phyloP scores from a whole-genome alignment of 2,797 vertebrate species.

The Microctenopoma stevenorrisi region DNA sequence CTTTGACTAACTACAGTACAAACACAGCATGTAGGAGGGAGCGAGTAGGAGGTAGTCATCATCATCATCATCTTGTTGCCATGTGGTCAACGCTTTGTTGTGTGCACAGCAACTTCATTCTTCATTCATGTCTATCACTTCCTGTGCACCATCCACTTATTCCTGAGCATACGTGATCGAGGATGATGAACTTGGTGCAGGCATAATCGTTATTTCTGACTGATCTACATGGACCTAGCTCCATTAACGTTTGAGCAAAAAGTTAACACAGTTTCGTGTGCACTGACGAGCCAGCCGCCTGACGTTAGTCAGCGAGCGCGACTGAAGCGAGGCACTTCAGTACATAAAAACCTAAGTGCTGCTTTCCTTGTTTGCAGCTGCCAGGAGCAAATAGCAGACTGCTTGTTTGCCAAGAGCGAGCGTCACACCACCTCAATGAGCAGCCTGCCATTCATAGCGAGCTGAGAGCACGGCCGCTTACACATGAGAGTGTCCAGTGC shows the following conservation, averaged over 20 bases:
- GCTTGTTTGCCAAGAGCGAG: slow-evolving; percentile 28
- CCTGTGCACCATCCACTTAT: not conserved
- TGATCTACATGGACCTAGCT: slow-evolving; percentile 1
- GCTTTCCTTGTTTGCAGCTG: slow-evolving; percentile 33
- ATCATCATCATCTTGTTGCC: not conserved
- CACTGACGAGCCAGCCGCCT: not conserved
- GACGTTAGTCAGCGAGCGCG: not conserved
- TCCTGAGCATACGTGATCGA: not conserved
- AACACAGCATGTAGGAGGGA: not conserved
- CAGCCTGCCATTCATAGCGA: slow-evolving; percentile 22
- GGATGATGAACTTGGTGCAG: not conserved
- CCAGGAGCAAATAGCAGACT: slow-evolving; percentile 43
- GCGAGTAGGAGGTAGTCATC: not conserved
- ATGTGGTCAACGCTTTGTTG: not conserved
- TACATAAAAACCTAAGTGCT: slow-evolving; percentile 36
- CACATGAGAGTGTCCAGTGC: not conserved
- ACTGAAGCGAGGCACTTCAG: slow-evolving; percentile 18
- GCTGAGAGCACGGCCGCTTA: slow-evolving; percentile 8
- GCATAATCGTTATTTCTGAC: not conserved
- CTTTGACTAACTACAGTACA: not conserved
- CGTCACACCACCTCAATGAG: slow-evolving; percentile 9
- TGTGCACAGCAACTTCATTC: not conserved
- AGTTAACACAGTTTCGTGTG: not conserved
- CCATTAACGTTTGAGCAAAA: slow-evolving; percentile 4
- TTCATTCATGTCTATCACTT: not conserved